phyloP scores from a whole-genome alignment of 1,140 invertebrate species.

The Philopotamus ludificatus region DNA sequence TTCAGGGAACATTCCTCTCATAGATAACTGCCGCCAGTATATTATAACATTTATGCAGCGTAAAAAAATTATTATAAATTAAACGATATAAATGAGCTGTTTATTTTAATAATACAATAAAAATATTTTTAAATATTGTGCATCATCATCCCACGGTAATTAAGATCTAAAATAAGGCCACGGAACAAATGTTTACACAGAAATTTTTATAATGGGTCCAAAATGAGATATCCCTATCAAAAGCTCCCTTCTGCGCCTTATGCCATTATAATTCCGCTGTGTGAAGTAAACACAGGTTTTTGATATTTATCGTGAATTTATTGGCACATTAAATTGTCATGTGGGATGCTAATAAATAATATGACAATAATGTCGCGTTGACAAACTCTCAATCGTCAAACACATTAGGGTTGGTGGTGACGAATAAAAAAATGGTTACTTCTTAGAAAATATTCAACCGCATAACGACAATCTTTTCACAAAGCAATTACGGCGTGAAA shows the following conservation, averaged over 20 bases:
- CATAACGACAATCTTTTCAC: slow-evolving; percentile 35
- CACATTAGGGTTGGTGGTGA: slow-evolving; percentile 5
- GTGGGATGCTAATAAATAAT: slow-evolving; percentile 35
- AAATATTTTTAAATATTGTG: too few species aligned
- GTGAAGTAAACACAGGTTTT: slow-evolving; percentile 1
- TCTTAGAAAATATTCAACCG: slow-evolving; percentile 18
- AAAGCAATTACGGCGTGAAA: slow-evolving; percentile 41
- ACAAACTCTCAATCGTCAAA: slow-evolving; percentile 29
- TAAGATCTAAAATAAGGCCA: too few species aligned
- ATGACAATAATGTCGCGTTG: slow-evolving; percentile 33
- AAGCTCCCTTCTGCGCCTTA: too few species aligned
- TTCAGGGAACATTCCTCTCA: slow-evolving; percentile 22
- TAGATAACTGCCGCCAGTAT: slow-evolving; percentile 34
- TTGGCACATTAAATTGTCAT: slow-evolving; percentile 39
- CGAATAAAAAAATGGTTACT: slow-evolving; percentile 15
- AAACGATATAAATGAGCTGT: too few species aligned
- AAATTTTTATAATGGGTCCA: neutral
- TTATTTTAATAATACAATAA: too few species aligned
- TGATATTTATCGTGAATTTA: slow-evolving; percentile 39
- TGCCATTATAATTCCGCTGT: too few species aligned
- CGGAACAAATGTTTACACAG: too few species aligned
- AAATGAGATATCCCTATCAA: neutral
- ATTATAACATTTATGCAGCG: slow-evolving; percentile 2
- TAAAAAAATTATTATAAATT: too few species aligned
- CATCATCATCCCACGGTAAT: too few species aligned